Evolutionary conservation across 2,888 invertebrate genomes (phyloP).

Genomic region (Pyralis farinalis): DNA sequence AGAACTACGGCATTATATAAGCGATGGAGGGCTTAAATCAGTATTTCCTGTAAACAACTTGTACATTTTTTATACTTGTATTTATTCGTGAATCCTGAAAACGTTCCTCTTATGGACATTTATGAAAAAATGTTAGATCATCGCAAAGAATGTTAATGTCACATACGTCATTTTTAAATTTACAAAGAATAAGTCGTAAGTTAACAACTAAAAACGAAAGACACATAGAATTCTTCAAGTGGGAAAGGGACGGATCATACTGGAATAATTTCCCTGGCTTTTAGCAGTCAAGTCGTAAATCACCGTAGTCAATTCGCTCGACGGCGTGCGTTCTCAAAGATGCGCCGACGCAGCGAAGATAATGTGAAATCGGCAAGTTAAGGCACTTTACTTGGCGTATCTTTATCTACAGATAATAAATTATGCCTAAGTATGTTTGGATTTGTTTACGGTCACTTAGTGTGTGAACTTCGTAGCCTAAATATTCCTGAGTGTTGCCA

Average conservation of each 20-base stretch:
- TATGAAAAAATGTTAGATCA: too few species aligned
- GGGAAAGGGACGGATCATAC: neutral
- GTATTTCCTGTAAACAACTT: too few species aligned
- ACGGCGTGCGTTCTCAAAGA: constrained; percentile 16
- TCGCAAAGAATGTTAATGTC: too few species aligned
- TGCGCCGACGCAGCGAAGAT: constrained; percentile 15
- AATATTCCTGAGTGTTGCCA: neutral
- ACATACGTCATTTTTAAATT: neutral
- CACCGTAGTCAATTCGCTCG: constrained; percentile 19
- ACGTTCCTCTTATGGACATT: too few species aligned
- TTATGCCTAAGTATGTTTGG: constrained; percentile 3
- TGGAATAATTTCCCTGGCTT: constrained; percentile 17
- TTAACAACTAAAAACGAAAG: too few species aligned
- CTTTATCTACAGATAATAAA: constrained; percentile 9
- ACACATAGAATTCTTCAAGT: neutral
- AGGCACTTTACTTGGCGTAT: neutral
- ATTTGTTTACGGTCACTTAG: constrained; percentile 4
- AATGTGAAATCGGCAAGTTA: constrained; percentile 8
- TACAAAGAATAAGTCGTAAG: neutral
- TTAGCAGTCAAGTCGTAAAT: constrained; percentile 18
- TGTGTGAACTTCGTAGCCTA: neutral
- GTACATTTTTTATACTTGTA: too few species aligned
- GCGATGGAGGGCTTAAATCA: too few species aligned
- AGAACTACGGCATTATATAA: too few species aligned
- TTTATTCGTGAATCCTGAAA: too few species aligned